phyloP scores from a whole-genome alignment of 1,140 invertebrate genomes.

The Lepidurus couesii region DNA sequence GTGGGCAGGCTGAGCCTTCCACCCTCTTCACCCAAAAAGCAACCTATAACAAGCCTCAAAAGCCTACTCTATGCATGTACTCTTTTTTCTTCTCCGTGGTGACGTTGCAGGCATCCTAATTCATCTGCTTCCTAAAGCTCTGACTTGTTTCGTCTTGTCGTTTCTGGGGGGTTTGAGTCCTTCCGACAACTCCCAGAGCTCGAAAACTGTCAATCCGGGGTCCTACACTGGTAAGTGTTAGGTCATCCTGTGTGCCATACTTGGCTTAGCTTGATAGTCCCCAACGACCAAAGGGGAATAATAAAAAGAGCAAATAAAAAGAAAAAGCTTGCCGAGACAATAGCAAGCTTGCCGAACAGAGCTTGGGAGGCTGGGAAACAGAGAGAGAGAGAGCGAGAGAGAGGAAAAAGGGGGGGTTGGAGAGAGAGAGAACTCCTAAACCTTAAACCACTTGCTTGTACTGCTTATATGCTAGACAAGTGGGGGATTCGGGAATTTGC shows the following conservation, averaged over 20 bases:
- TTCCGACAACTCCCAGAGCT: neutral
- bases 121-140: too few relatives aligned
- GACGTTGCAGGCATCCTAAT: too few relatives aligned
- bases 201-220: conserved; percentile 3
- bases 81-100: too few relatives aligned
- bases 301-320: conserved; percentile 16
- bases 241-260: conserved; percentile 5
- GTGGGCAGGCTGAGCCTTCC: too few relatives aligned
- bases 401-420: neutral
- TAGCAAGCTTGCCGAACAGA: neutral
- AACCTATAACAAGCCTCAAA: too few relatives aligned
- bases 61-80: too few relatives aligned
- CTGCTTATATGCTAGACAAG: neutral
- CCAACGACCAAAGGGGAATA: neutral
- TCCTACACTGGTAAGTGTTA: conserved; percentile 5
- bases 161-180: too few relatives aligned
- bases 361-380: neutral
- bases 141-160: too few relatives aligned
- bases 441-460: neutral
- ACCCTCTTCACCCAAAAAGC: too few relatives aligned
- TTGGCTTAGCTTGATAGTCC: neutral
- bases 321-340: too few relatives aligned
- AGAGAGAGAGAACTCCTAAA: too few relatives aligned
- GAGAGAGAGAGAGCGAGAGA: neutral
- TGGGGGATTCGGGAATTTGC: neutral